A percentile compares a stretch with the other conserved stretches of the same genome.
Evolutionary conservation across 2,888 invertebrate species (phyloP).

Genomic region (Heliconius ethilla): DNA sequence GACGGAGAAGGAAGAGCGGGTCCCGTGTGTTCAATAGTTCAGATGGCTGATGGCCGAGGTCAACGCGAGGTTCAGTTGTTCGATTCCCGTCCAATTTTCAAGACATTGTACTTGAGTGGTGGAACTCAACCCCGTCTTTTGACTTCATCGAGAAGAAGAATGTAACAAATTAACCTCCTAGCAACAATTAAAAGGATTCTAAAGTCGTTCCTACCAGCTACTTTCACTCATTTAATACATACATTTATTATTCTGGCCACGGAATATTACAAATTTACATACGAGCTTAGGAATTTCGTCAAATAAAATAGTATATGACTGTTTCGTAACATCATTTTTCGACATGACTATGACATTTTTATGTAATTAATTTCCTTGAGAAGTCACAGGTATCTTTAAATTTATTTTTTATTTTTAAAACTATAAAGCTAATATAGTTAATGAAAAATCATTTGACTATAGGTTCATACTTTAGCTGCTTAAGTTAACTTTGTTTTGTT

Average conservation of each 20-base stretch:
- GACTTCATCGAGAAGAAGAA: neutral
- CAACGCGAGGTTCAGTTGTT: too few species aligned
- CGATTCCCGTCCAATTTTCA: neutral
- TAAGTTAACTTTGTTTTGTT: too few species aligned
- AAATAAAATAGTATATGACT: conserved; percentile 5
- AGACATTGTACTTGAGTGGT: neutral
- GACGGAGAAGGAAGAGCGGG: too few species aligned
- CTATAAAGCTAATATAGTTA: too few species aligned
- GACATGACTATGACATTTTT: neutral
- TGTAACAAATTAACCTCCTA: neutral
- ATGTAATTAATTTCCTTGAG: neutral
- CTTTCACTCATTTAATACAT: conserved; percentile 25
- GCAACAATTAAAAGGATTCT: neutral
- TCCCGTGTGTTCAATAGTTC: too few species aligned
- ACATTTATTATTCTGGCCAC: conserved; percentile 31
- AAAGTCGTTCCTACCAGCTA: neutral
- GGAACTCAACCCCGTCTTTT: neutral
- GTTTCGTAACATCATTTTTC: conserved; percentile 5
- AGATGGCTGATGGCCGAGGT: too few species aligned
- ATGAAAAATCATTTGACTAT: too few species aligned
- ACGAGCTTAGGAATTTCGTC: conserved; percentile 27
- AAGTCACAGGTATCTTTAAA: neutral
- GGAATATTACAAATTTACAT: conserved; percentile 18
- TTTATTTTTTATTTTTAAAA: too few species aligned
- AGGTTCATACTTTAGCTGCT: too few species aligned